Conservation (phyloP, 2,113 vertebrate genomes). For the Centropus unirufus region DNA sequence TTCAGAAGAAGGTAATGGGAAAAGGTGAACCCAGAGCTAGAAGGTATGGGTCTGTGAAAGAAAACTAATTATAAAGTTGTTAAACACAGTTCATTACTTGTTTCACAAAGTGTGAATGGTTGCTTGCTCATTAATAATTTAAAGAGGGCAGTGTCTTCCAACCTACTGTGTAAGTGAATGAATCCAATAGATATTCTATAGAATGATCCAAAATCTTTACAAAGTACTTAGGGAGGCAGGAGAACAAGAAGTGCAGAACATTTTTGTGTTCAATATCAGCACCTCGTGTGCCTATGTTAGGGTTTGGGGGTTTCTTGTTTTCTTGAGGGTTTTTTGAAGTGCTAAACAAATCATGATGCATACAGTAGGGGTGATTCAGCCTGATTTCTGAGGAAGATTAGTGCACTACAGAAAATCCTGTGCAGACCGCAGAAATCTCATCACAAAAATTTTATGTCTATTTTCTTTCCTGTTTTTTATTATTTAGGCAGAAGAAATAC, state of each 20-base stretch:
- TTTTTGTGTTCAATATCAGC: neutral
- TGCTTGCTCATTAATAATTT: neutral
- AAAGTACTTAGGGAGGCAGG: neutral
- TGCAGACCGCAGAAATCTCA: neutral
- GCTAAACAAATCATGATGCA: neutral
- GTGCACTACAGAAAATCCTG: neutral
- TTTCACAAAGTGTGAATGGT: neutral
- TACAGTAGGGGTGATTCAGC: neutral
- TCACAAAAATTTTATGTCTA: conserved; percentile 8
- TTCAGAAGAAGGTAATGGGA: neutral
- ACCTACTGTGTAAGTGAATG: neutral
- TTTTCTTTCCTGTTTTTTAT: conserved; percentile 55
- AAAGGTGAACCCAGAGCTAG: neutral
- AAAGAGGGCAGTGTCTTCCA: neutral
- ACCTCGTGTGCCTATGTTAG: neutral
- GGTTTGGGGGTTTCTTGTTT: neutral
- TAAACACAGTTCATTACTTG: neutral
- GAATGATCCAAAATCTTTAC: neutral
- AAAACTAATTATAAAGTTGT: neutral
- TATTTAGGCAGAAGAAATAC: conserved; percentile 90
- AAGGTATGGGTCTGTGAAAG: neutral
- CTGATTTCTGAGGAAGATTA: conserved; percentile 24
- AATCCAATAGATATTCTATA: neutral
- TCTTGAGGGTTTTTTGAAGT: neutral
- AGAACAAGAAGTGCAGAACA: neutral